Evolutionary conservation across 2,888 invertebrate species (phyloP).

Genomic region (Abrostola triplasia): DNA sequence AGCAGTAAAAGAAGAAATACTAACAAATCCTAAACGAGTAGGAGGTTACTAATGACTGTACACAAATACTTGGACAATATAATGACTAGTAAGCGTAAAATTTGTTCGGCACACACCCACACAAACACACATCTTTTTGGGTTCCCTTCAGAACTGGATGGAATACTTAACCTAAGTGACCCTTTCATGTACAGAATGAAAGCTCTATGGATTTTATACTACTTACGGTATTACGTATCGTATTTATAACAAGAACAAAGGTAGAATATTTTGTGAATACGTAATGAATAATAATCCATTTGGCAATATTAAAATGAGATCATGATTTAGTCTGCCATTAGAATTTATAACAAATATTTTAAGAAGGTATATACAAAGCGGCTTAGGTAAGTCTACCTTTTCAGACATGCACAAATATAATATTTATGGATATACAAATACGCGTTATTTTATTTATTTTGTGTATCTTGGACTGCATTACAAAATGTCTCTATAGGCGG

Average conservation of each 20-base stretch:
- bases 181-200: constrained; percentile 33
- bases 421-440: no score
- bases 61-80: constrained; percentile 71
- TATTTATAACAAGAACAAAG: constrained; percentile 4
- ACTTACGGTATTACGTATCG: background rate
- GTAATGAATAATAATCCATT: constrained; percentile 2
- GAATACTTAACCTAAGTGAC: constrained; percentile 29
- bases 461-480: background rate
- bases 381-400: no score
- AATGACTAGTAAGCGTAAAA: constrained; percentile 72
- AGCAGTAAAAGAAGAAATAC: constrained; percentile 44
- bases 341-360: background rate
- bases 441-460: background rate
- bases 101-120: constrained; percentile 68
- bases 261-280: background rate
- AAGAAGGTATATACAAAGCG: no score
- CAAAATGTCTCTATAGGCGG: constrained; percentile 13
- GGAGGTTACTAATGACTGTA: constrained; percentile 70
- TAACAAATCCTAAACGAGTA: constrained; percentile 61
- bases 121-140: constrained; percentile 59
- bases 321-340: background rate
- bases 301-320: background rate
- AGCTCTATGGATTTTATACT: constrained; percentile 16
- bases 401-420: no score
- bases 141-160: constrained; percentile 49